Percentiles rank a stretch among this genome's conserved stretches.
These are phyloP conservation scores for Cenopis cana DNA, from an alignment of 2,888 invertebrate genomes.

Conservation along the genomic window DNA sequence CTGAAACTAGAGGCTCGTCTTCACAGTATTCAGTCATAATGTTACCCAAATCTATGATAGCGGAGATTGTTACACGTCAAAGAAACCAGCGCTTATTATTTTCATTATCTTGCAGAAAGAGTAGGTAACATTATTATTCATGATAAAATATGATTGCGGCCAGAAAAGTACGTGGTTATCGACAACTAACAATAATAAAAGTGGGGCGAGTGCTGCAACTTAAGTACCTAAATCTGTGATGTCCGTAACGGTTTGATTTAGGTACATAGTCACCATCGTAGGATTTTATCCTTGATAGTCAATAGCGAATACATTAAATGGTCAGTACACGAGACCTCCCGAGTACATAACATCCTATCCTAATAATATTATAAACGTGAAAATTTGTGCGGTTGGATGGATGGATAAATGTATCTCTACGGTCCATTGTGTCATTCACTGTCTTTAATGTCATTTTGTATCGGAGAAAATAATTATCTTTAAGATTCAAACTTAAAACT, in stretches of 20 bases:
- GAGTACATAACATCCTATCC: no score
- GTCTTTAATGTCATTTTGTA: no score
- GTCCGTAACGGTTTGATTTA: background rate
- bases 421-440: no score
- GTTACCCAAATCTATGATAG: conserved; percentile 57
- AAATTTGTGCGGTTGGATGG: no score
- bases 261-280: background rate
- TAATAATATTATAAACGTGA: no score
- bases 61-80: conserved; percentile 1
- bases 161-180: conserved; percentile 26
- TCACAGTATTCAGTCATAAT: conserved; percentile 3
- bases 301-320: no score
- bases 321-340: no score
- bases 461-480: no score
- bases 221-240: conserved; percentile 1
- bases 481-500: no score
- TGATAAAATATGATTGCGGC: conserved; percentile 34
- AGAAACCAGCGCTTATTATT: background rate
- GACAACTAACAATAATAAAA: conserved; percentile 17
- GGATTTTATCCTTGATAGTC: no score
- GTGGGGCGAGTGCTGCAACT: background rate
- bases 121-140: conserved; percentile 34
- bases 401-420: no score
- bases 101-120: conserved; percentile 22
- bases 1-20: no score